phyloP scores from a whole-genome alignment of 2,888 invertebrate genomes.

The Malachius bipustulatus region DNA sequence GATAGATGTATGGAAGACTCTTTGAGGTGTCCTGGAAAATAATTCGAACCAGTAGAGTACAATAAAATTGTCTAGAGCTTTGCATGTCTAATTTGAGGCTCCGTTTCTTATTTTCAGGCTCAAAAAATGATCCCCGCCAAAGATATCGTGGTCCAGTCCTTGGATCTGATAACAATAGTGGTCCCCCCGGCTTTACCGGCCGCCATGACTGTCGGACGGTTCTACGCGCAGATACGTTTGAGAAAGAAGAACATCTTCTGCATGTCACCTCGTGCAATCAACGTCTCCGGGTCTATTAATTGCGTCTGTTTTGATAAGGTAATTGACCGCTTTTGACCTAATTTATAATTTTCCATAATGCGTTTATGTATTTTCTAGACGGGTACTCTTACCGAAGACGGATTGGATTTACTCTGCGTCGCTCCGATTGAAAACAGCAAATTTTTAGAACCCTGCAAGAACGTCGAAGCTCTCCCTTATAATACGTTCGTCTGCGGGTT shows the following conservation, averaged over 20 bases:
- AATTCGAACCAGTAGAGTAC: too few relatives aligned
- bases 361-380: slow-evolving; percentile 47
- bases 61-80: too few relatives aligned
- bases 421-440: slow-evolving; percentile 48
- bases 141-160: slow-evolving; percentile 65
- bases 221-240: slow-evolving; percentile 78
- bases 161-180: slow-evolving; percentile 89
- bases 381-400: slow-evolving; percentile 93
- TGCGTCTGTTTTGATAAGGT: slow-evolving; percentile 89
- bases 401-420: slow-evolving; percentile 88
- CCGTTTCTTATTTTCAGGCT: too few relatives aligned
- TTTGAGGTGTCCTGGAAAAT: too few relatives aligned
- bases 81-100: too few relatives aligned
- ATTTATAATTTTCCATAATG: not conserved
- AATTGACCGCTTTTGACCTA: too few relatives aligned
- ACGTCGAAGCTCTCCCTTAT: slow-evolving; percentile 38
- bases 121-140: slow-evolving; percentile 46
- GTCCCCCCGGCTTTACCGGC: slow-evolving; percentile 92
- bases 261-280: slow-evolving; percentile 86
- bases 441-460: slow-evolving; percentile 39
- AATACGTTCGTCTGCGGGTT: slow-evolving; percentile 51
- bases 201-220: slow-evolving; percentile 92
- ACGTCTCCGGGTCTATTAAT: slow-evolving; percentile 80
- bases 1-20: too few relatives aligned
- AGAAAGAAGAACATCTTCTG: slow-evolving; percentile 71